Evolutionary conservation across 2,113 vertebrate genomes (phyloP).

Genomic region (Anoura caudifer): DNA sequence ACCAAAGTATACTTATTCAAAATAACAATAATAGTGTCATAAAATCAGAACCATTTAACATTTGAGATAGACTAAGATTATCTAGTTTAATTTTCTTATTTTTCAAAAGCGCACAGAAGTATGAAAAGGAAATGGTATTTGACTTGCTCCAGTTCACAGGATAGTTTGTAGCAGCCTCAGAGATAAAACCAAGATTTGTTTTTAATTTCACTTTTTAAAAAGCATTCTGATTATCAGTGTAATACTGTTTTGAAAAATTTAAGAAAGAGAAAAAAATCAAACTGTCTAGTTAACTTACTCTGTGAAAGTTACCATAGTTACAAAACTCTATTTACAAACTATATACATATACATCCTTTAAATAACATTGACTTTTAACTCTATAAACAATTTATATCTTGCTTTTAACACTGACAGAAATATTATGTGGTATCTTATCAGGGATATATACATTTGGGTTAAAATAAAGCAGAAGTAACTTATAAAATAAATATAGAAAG

Average conservation of each 20-base stretch:
- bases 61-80: conserved; percentile 2
- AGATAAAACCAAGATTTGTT: not conserved
- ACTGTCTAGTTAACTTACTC: not conserved
- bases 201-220: not conserved
- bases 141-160: not conserved
- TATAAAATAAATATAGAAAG: not conserved
- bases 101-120: not conserved
- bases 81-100: not conserved
- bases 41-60: conserved; percentile 10
- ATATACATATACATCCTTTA: not conserved
- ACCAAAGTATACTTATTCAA: conserved; percentile 20
- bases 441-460: not conserved
- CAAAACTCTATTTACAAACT: not conserved
- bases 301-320: not conserved
- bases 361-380: not conserved
- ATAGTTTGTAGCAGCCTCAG: not conserved
- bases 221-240: not conserved
- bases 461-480: not conserved
- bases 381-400: not conserved
- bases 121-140: not conserved
- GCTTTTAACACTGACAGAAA: not conserved
- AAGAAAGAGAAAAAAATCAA: not conserved
- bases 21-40: not conserved
- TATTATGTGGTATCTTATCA: not conserved
- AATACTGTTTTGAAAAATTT: conserved; percentile 13